Base-by-base conservation (phyloP, 2,888 invertebrate species). In the Eumerus sabulonum region DNA sequence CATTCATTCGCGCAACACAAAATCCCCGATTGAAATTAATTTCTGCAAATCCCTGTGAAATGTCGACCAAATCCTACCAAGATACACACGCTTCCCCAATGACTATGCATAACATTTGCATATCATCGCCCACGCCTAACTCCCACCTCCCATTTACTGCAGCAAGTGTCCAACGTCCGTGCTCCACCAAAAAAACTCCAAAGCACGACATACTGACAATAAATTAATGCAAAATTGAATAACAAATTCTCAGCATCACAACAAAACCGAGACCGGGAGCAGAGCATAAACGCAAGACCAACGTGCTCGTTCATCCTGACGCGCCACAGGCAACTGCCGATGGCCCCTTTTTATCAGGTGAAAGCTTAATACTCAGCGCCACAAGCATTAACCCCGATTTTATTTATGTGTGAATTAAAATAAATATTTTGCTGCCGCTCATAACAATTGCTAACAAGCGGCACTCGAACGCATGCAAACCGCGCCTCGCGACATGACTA, bases 371-470 rank as follows among this genome's bases (percentile, higher is more conserved):
- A 50, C 79, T 74, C 44, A 67, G 54, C 72, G 48, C 79, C 74
- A 54, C 45, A 79, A 74, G 79, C 74, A 79, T 79, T 79, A 79
- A 73, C 79, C 79, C 79, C 79, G 74, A 79, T 79, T 79, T 79
- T 79, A 74, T 79, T 79, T 79, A 79, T 79, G 79, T 79, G 74
- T 74, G 79, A 74, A 79, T 74, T 79, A 74, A 79, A 79, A 79
- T 74, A 74, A 74, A 79, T 63, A 68, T 73, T 68, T 73, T 53
- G 63, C 48, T 16, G 53, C 54, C 64, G 19, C 50, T 38, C 44
- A 72, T 72, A 77, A 77, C 77, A 77, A 66, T 77, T 72, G 77
- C 72, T 77, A 67, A 73, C 77, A 79, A 67, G 67, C 7, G 7
- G 7, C 77, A 59, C 63, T 68, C 48, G 67, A 77, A 68, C 59